Conservation (phyloP, 2,888 invertebrate species). For the Heliconius sara region DNA sequence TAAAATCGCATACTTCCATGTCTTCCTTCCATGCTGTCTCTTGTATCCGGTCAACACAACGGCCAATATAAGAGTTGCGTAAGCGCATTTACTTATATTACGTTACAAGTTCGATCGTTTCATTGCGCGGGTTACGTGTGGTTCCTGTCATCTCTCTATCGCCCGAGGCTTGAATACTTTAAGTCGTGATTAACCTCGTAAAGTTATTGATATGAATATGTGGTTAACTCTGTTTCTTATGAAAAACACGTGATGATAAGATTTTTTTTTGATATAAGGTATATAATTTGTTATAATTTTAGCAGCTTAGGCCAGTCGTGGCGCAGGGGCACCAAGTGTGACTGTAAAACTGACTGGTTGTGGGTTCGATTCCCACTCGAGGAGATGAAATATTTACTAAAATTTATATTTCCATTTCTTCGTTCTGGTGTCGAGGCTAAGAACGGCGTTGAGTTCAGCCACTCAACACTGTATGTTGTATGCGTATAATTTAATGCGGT, state of each 20-base stretch:
- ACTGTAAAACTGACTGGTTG: not conserved
- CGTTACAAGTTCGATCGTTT: constrained; percentile 22
- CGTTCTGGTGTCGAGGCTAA: too few species aligned
- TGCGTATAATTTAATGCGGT: too few species aligned
- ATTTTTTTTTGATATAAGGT: not conserved
- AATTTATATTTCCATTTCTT: too few species aligned
- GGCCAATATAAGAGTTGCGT: not conserved
- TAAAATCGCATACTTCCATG: constrained; percentile 3
- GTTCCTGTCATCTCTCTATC: constrained; percentile 34
- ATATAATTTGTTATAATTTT: not conserved
- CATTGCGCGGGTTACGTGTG: constrained; percentile 27
- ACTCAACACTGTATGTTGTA: too few species aligned
- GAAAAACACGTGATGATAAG: constrained; percentile 9
- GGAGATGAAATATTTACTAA: too few species aligned
- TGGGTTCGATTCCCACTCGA: not conserved
- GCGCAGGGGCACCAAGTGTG: too few species aligned
- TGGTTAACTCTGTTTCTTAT: not conserved
- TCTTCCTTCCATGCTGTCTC: constrained; percentile 9
- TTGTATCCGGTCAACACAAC: constrained; percentile 19
- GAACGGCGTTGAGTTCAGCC: too few species aligned
- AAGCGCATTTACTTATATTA: constrained; percentile 30
- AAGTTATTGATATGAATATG: not conserved
- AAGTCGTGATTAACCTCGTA: constrained; percentile 20
- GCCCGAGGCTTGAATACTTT: constrained; percentile 27
- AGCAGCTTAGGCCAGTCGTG: not conserved